Conservation (phyloP, 2,888 invertebrate genomes). For the Steinernema scapterisci region DNA sequence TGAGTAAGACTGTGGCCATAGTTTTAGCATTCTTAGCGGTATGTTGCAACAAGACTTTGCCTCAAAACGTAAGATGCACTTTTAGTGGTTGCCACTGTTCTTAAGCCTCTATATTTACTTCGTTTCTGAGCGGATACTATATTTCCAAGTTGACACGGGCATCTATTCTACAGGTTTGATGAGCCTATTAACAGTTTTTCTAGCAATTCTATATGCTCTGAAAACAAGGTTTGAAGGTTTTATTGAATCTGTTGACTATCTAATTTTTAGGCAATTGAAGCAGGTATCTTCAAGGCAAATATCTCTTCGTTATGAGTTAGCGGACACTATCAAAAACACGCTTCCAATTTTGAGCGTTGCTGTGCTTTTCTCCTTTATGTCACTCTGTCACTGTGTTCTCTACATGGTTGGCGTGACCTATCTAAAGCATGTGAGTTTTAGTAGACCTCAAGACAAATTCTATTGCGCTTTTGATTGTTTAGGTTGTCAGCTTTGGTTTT, state of each 20-base stretch:
- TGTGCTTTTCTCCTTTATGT: not conserved
- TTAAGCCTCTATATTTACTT: no score
- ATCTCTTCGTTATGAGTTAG: not conserved
- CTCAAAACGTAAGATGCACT: no score
- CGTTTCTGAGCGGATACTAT: no score
- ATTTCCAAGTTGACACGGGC: not conserved
- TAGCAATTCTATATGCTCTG: not conserved
- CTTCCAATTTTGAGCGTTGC: not conserved
- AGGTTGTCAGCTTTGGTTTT: not conserved
- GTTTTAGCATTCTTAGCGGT: no score
- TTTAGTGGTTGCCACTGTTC: no score
- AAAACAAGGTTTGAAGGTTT: not conserved
- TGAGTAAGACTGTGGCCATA: no score
- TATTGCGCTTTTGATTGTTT: not conserved
- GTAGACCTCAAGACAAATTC: no score
- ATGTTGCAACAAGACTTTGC: no score
- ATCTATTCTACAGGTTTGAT: not conserved
- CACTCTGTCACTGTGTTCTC: not conserved
- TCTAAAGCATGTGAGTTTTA: no score
- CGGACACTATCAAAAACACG: not conserved
- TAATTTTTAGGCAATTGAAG: not conserved
- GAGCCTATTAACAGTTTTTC: not conserved
- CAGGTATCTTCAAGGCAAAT: not conserved
- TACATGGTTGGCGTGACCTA: no score
- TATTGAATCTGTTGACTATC: no score